phyloP scores from a whole-genome alignment of 2,113 vertebrate species.

The Alexandromys fortis region DNA sequence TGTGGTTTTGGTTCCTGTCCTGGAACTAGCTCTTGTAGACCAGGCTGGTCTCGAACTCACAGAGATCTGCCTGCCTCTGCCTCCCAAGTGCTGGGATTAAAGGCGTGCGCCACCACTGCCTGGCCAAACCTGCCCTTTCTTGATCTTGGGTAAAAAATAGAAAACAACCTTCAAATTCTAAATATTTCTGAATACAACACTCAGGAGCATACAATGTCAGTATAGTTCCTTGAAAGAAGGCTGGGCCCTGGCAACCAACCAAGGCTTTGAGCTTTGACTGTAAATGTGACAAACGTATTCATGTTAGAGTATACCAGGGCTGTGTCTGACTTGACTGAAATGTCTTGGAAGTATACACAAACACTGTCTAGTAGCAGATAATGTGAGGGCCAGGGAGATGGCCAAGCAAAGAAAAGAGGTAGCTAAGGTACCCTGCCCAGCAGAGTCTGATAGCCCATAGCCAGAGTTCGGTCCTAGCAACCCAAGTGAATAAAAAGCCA shows the following conservation, averaged over 20 bases:
- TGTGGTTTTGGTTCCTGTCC: no score
- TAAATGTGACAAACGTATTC: background rate
- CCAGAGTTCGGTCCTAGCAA: background rate
- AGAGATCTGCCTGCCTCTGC: no score
- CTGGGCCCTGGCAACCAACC: background rate
- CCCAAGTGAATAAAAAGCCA: background rate
- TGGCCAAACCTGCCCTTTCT: background rate
- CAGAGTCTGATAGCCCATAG: background rate
- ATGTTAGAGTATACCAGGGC: background rate
- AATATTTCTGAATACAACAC: background rate
- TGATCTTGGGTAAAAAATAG: background rate
- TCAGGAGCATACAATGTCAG: background rate
- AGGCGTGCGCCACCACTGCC: no score
- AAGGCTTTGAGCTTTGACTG: background rate
- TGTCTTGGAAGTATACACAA: background rate
- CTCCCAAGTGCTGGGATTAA: no score
- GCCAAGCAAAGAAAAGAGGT: background rate
- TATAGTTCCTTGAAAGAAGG: background rate
- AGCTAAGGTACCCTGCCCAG: background rate
- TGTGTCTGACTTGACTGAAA: background rate
- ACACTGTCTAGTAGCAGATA: background rate
- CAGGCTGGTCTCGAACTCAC: no score
- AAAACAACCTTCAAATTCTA: background rate
- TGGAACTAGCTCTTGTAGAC: no score
- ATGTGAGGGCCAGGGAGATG: background rate